Base-by-base conservation (phyloP, 2,113 vertebrate genomes). In the Oryzias curvinotus region DNA sequence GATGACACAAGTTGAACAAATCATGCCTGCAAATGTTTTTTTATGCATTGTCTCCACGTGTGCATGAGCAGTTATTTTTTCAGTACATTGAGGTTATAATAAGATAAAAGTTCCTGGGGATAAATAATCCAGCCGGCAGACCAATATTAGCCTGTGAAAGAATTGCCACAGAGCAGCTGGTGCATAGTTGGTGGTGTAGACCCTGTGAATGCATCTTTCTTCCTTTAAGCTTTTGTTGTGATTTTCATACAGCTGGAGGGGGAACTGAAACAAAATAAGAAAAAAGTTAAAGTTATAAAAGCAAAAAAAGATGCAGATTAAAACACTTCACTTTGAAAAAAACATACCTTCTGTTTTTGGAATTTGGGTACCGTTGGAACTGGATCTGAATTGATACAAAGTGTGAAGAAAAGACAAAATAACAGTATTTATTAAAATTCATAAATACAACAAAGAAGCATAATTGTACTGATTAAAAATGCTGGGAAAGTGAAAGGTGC, bases 321-420 rank as follows among this genome's bases (percentile, higher is more conserved):
- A 51, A 23, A 28, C 5, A 21, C 23, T 21, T 25, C 7, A 41
- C 46, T 5, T 14, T 52, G 48, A 25, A 2, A 48, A 17, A 15
- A 30, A 30, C 67, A 49, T 69, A 92, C 92, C 88, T 62, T 92
- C 92, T 85, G 85, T 91, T 73, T 90, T 90, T 84, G 88, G 84
- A 44, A 87, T 70, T 61, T 81, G 87, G 62, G 80, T 73, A 48
- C 79, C 85, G 73, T 89, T 88, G 42, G 88, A 88, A 77, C 60
- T 89, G 5, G 80, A 87, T 23, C 81, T 86, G 78, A 13, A 79
- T 70, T 62, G 10, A 36, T 36, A 12, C 8, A 36, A 36, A 36
- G 2, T 5, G 28, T 21, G 52, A 66, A 48, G 1, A 45, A 45
- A 5, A 48, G 12, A 48, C 3, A 48, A 3, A 48, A 19, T 19